phyloP scores from a whole-genome alignment of 2,113 vertebrate genomes.

The Papio anubis region DNA sequence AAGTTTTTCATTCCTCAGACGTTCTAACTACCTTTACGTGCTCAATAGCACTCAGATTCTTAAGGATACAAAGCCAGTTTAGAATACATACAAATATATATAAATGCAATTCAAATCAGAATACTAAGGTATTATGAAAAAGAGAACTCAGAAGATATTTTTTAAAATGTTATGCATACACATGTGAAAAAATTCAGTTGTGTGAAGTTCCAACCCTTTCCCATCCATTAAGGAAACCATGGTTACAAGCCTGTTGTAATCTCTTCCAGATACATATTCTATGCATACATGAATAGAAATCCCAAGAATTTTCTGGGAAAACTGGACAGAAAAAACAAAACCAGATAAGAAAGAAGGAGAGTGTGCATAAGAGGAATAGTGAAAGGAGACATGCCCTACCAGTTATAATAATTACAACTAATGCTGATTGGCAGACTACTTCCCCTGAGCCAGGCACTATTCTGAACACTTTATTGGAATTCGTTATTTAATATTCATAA shows the following conservation, averaged over 20 bases:
- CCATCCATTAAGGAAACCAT: not conserved
- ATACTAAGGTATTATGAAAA: not conserved
- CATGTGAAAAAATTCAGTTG: not conserved
- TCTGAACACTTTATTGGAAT: not conserved
- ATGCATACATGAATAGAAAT: not conserved
- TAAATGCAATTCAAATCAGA: not conserved
- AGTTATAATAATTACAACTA: not conserved
- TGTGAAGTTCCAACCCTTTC: not conserved
- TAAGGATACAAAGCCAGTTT: not conserved
- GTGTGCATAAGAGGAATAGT: not conserved
- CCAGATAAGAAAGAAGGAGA: not conserved
- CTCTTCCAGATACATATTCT: not conserved
- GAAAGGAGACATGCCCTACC: not conserved
- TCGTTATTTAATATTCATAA: not conserved
- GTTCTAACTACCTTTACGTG: not conserved
- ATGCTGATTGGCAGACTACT: not conserved
- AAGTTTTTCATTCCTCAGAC: not conserved
- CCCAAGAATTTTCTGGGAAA: slow-evolving; percentile 19
- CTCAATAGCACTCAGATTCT: not conserved
- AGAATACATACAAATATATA: too few relatives aligned
- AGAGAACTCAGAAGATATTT: not conserved
- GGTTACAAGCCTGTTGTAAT: not conserved
- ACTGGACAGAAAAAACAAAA: slow-evolving; percentile 29
- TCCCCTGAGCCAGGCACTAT: too few relatives aligned
- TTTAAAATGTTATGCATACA: not conserved